phyloP scores from a whole-genome alignment of 2,888 invertebrate genomes.

The Phalera bucephala region DNA sequence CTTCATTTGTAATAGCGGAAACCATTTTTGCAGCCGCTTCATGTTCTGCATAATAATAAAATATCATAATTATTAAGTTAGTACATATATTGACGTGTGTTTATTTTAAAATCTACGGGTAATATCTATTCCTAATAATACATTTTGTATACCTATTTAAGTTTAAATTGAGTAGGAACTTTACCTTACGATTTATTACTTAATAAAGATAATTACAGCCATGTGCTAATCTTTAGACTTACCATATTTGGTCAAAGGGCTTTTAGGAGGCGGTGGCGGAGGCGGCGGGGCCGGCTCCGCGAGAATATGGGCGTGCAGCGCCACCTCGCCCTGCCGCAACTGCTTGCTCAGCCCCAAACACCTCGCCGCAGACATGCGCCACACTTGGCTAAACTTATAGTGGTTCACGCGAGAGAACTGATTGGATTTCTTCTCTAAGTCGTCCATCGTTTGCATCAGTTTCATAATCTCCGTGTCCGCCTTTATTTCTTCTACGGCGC shows the following conservation, averaged over 20 bases:
- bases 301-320: conserved; percentile 69
- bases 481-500: conserved; percentile 85
- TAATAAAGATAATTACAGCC: no score
- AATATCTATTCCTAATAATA: no score
- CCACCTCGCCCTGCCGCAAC: conserved; percentile 61
- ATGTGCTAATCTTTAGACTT: no score
- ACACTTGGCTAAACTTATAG: conserved; percentile 81
- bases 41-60: conserved; percentile 36
- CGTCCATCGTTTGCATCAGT: conserved; percentile 85
- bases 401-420: conserved; percentile 86
- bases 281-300: conserved; percentile 68
- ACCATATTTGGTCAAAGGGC: conserved; percentile 59
- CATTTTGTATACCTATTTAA: no score
- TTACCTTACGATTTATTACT: no score
- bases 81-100: no score
- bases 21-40: no score
- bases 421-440: conserved; percentile 87
- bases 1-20: conserved; percentile 11
- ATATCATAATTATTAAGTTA: not conserved
- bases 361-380: conserved; percentile 65
- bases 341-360: conserved; percentile 49
- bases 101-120: no score
- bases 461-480: conserved; percentile 87
- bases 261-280: conserved; percentile 54
- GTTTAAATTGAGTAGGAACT: no score